A percentile compares a stretch with the other conserved stretches of the same genome.
These are phyloP conservation scores for Vanacampus margaritifer DNA, from an alignment of 2,113 vertebrate genomes.

Conservation along the genomic window DNA sequence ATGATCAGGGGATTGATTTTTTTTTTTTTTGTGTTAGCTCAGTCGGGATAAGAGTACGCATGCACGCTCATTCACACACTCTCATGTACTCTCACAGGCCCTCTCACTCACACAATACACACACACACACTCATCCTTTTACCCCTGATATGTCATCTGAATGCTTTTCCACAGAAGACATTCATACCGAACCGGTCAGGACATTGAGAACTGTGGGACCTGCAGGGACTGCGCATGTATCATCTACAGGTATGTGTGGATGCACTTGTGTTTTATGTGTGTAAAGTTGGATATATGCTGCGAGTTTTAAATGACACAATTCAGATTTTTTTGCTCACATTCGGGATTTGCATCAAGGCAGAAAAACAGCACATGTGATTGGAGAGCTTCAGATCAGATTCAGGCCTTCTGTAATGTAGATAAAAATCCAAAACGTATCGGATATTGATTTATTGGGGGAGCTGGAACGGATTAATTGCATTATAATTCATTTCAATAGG, in stretches of 20 bases:
- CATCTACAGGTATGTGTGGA: constrained; percentile 79
- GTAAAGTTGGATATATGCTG: background rate
- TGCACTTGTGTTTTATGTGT: constrained; percentile 3
- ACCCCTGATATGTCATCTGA: constrained; percentile 63
- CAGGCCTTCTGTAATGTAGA: too few species aligned
- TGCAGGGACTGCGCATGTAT: constrained; percentile 87
- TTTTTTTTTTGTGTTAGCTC: constrained; percentile 14
- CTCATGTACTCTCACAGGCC: background rate
- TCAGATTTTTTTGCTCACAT: background rate
- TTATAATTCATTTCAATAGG: background rate
- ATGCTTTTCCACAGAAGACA: constrained; percentile 74
- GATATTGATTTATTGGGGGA: too few species aligned
- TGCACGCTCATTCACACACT: background rate
- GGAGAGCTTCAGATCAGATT: too few species aligned
- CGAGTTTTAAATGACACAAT: background rate
- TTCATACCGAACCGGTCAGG: constrained; percentile 82
- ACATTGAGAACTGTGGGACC: constrained; percentile 86
- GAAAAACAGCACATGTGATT: background rate
- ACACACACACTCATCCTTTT: constrained; percentile 34
- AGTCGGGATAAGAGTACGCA: background rate
- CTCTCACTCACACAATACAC: background rate
- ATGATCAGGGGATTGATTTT: constrained; percentile 41
- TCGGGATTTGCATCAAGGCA: background rate
- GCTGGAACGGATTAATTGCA: too few species aligned
- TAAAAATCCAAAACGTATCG: too few species aligned